These are phyloP conservation scores for Anaspis maculata DNA, from an alignment of 2,888 invertebrate species.

Conservation along the genomic window DNA sequence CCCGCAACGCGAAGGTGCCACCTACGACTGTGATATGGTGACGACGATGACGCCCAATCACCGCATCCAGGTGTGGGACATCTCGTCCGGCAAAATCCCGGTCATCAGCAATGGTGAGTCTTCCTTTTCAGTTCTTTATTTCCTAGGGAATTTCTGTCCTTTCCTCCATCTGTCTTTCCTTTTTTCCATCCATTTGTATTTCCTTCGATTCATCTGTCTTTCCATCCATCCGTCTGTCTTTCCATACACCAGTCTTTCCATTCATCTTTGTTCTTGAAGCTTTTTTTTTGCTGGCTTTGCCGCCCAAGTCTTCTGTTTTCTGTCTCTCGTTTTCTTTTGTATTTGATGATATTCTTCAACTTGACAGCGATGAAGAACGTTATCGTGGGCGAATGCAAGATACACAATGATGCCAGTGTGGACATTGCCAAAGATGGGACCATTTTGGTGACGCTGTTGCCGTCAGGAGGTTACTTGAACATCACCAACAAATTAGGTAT, in stretches of 20 bases:
- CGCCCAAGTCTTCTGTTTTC: too few relatives aligned
- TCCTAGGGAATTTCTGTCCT: too few relatives aligned
- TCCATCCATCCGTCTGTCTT: too few relatives aligned
- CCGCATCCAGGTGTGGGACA: slow-evolving; percentile 80
- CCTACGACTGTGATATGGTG: slow-evolving; percentile 39
- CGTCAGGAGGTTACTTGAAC: slow-evolving; percentile 58
- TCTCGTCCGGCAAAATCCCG: slow-evolving; percentile 61
- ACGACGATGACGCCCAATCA: slow-evolving; percentile 60
- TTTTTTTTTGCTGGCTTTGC: too few relatives aligned
- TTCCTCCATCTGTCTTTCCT: too few relatives aligned
- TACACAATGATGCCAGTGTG: slow-evolving; percentile 81
- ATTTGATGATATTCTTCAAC: too few relatives aligned
- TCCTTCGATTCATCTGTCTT: too few relatives aligned
- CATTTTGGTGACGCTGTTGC: slow-evolving; percentile 66
- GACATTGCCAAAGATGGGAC: slow-evolving; percentile 75
- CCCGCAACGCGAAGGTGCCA: slow-evolving; percentile 34
- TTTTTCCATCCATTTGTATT: too few relatives aligned
- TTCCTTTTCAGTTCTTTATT: slow-evolving; percentile 1
- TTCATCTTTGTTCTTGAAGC: too few relatives aligned
- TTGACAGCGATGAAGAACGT: slow-evolving; percentile 59
- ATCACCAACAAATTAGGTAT: slow-evolving; percentile 65
- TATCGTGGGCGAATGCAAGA: slow-evolving; percentile 71
- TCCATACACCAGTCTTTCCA: too few relatives aligned
- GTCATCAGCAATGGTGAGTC: slow-evolving; percentile 64
- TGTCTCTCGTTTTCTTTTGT: too few relatives aligned